Percentiles rank a stretch among this genome's conserved stretches.
Conservation (phyloP, 2,113 vertebrate genomes). For the Hippocampus guttulatus region DNA sequence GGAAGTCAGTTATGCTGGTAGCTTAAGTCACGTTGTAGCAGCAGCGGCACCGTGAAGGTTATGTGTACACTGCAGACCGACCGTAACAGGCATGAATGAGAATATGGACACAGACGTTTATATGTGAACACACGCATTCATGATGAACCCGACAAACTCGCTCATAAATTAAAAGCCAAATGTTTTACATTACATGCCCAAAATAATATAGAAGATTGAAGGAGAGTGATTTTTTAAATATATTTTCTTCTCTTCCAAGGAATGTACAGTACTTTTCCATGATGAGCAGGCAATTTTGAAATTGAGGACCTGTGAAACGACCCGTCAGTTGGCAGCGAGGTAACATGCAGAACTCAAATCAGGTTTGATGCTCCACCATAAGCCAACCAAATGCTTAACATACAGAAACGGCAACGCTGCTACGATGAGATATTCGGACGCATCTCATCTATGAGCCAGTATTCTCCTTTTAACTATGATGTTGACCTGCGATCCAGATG, state of each 20-base stretch:
- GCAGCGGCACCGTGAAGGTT: slow-evolving; percentile 8
- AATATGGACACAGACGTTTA: neutral
- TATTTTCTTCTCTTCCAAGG: slow-evolving; percentile 28
- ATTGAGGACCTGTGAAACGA: slow-evolving; percentile 37
- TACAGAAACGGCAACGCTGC: slow-evolving; percentile 22
- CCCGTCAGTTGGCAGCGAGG: slow-evolving; percentile 36
- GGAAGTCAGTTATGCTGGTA: slow-evolving; percentile 2
- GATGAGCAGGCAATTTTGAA: slow-evolving; percentile 45
- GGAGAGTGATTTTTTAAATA: slow-evolving; percentile 11
- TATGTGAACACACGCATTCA: slow-evolving; percentile 9
- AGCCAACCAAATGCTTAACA: slow-evolving; percentile 17
- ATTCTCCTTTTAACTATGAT: slow-evolving; percentile 2
- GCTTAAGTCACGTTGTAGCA: slow-evolving; percentile 1
- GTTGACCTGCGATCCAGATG: slow-evolving; percentile 47
- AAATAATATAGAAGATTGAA: slow-evolving; percentile 41
- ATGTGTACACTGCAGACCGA: slow-evolving; percentile 7
- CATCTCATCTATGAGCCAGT: slow-evolving; percentile 24
- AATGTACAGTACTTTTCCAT: slow-evolving; percentile 41
- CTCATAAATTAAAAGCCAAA: slow-evolving; percentile 20
- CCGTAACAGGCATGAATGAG: neutral
- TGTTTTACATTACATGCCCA: slow-evolving; percentile 27
- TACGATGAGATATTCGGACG: slow-evolving; percentile 20
- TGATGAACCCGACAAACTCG: slow-evolving; percentile 4
- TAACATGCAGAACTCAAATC: slow-evolving; percentile 32
- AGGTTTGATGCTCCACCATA: slow-evolving; percentile 23